Evolutionary conservation across 1,140 invertebrate species (phyloP).

Genomic region (Cotesia vestalis): DNA sequence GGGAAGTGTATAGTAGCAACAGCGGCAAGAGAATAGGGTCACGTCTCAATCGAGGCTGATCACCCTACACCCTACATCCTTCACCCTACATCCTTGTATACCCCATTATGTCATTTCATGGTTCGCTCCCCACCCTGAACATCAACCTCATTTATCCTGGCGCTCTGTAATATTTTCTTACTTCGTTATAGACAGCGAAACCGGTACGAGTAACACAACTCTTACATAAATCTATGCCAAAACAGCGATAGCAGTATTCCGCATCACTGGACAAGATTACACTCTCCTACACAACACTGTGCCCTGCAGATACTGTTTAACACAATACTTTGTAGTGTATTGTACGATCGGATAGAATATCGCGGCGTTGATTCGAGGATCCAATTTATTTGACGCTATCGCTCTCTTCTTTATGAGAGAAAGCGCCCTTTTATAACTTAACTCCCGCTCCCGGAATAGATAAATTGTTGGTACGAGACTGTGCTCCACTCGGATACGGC

Average conservation of each 20-base stretch:
- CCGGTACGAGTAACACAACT: neutral
- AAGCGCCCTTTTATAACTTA: neutral
- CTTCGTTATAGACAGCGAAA: neutral
- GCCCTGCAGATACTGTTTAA: too few species aligned
- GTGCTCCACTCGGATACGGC: too few species aligned
- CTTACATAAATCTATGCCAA: slow-evolving; percentile 14
- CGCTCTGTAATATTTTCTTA: slow-evolving; percentile 19
- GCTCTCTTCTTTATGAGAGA: neutral
- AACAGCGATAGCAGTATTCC: neutral
- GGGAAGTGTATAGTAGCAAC: neutral
- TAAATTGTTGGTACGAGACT: neutral
- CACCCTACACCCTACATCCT: slow-evolving; percentile 19
- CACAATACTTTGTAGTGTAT: too few species aligned
- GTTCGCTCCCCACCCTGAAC: slow-evolving; percentile 38
- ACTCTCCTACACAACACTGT: too few species aligned
- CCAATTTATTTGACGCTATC: slow-evolving; percentile 9
- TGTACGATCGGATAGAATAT: neutral
- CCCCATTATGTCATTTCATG: slow-evolving; percentile 43
- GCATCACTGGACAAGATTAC: too few species aligned
- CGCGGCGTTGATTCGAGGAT: slow-evolving; percentile 14
- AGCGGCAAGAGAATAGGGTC: slow-evolving; percentile 11
- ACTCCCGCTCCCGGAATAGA: neutral
- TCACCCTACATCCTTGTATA: slow-evolving; percentile 7
- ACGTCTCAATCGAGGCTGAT: slow-evolving; percentile 39
- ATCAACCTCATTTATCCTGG: slow-evolving; percentile 38